Base-by-base conservation (phyloP, 2,113 vertebrate species). In the Ondatra zibethicus region DNA sequence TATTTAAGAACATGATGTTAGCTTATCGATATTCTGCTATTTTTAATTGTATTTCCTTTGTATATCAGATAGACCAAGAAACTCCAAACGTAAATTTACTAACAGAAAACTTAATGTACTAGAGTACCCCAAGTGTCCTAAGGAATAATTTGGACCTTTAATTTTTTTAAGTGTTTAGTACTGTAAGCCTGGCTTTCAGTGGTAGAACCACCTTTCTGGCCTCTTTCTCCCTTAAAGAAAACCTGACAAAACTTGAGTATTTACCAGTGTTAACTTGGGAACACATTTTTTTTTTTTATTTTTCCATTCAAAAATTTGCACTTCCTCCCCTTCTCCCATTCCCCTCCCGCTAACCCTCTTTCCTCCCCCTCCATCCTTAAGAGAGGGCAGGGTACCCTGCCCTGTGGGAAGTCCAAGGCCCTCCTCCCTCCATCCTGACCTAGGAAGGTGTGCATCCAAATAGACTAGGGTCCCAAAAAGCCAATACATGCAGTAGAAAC, bases 21-120 rank as follows among this genome's bases (percentile, higher is more conserved):
- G 7, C 27, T 93, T 73, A 39, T 75, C 47, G 58, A 29, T 80
- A 27, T 84, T 88, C 31, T 81, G 45, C 31, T 94, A 39, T 68
- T 94, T 92, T 82, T 27, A 94, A 17, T 84, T 90, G 4, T 75
- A 39, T 70, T 90, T 95, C 6, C 45, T 85, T 89, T 92, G 17
- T 21, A 23, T 92, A 65, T 65, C 1, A 78, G 47, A 55, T 77
- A 85, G 33, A 88, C 5, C n/a, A 58, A 61, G 7, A 92, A 14
- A 92, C 10, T 42, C 29, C 77, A 84, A 50, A 42, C 78, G 29
- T 82, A 89, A 85, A 92, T 29, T 70, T 63, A 70, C 16, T 78
- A 42, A 23, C 52, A 39, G 70, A 85, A 19, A 82, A 77, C 76
- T 65, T 81, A 94, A 77, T 89, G n/a, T 91, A 88, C 58, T 45